phyloP scores from a whole-genome alignment of 2,113 vertebrate genomes.

The Ramphastos sulfuratus region DNA sequence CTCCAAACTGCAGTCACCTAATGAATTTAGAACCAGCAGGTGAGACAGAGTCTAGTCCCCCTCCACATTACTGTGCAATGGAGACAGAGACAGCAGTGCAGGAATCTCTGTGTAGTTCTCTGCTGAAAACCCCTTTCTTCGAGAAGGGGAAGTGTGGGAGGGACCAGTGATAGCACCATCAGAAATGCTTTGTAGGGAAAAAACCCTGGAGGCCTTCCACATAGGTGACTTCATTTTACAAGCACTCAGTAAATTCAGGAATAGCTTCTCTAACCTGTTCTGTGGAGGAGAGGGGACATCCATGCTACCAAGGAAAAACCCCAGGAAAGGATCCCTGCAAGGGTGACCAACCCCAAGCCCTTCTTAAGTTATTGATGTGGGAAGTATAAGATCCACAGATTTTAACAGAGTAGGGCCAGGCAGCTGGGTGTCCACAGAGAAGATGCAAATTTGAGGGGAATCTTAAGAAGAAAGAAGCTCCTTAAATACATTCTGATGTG shows the following conservation, averaged over 20 bases:
- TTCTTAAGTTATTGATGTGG: rapidly evolving
- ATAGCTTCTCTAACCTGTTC: neutral
- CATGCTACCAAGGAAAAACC: neutral
- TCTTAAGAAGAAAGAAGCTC: neutral
- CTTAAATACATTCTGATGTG: neutral
- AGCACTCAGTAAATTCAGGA: neutral
- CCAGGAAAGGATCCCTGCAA: neutral
- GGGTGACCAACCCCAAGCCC: neutral
- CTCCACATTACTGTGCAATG: neutral
- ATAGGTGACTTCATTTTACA: neutral
- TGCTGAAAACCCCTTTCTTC: neutral
- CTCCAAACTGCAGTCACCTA: neutral
- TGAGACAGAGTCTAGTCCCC: neutral
- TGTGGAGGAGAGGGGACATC: neutral
- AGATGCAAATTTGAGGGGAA: neutral
- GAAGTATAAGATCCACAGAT: neutral
- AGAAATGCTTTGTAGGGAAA: neutral
- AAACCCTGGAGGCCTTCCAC: neutral
- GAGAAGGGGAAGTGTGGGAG: neutral
- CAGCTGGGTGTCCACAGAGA: neutral
- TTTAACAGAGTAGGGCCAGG: neutral
- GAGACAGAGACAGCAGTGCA: neutral
- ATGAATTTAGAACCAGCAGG: neutral
- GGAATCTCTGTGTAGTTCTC: neutral
- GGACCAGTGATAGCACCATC: neutral